Evolutionary conservation across 2,113 vertebrate genomes (phyloP).

Genomic region (Brachypodius melanocephalos): DNA sequence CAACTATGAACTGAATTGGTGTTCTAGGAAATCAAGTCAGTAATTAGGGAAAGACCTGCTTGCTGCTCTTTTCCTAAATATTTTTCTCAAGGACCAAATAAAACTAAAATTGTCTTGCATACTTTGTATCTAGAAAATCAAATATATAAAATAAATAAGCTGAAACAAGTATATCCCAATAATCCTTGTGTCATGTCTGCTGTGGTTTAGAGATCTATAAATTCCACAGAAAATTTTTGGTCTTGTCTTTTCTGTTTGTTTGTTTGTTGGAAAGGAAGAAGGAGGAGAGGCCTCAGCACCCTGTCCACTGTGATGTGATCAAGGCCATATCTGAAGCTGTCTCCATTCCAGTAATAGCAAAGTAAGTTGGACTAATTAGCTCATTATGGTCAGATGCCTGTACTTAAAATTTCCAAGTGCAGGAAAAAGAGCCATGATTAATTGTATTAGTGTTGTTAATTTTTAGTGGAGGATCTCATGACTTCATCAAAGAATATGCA

Average conservation of each 20-base stretch:
- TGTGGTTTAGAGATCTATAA: background rate
- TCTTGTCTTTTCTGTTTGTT: background rate
- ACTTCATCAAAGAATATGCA: slow-evolving; percentile 81
- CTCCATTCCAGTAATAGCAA: slow-evolving; percentile 92
- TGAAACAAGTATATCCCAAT: background rate
- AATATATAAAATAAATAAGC: background rate
- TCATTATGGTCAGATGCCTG: background rate
- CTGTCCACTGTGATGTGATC: slow-evolving; percentile 89
- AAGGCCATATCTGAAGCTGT: slow-evolving; percentile 83
- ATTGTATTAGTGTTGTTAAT: background rate
- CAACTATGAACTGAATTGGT: background rate
- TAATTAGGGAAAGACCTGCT: background rate
- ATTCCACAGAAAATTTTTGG: background rate
- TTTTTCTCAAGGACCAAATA: background rate
- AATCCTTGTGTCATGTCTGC: background rate
- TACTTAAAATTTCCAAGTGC: background rate
- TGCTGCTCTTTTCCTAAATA: background rate
- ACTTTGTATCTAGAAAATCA: background rate
- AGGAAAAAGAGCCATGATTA: background rate
- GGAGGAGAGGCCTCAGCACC: slow-evolving; percentile 90
- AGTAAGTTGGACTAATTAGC: slow-evolving; percentile 76
- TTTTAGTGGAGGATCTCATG: slow-evolving; percentile 91
- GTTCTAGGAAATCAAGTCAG: background rate
- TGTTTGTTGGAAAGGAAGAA: slow-evolving; percentile 82
- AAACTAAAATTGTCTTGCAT: background rate